phyloP scores from a whole-genome alignment of 1,140 invertebrate genomes.

The Drosophila kurseongensis region DNA sequence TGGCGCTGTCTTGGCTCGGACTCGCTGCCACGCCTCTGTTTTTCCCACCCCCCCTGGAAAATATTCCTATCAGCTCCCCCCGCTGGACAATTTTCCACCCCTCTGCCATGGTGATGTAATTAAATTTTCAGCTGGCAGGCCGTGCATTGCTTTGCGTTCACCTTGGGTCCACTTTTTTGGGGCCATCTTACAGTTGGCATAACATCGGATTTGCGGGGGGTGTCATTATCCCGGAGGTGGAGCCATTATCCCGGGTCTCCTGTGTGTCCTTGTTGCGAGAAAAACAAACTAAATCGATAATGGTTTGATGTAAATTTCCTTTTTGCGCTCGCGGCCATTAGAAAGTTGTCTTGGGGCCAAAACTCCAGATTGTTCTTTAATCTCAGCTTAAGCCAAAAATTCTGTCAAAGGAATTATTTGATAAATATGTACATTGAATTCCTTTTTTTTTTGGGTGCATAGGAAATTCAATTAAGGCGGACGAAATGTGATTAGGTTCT shows the following conservation, averaged over 20 bases:
- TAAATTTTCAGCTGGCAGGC: conserved; percentile 63
- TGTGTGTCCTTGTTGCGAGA: conserved; percentile 26
- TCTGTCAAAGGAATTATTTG: not conserved
- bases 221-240: not conserved
- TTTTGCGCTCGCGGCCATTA: conserved; percentile 13
- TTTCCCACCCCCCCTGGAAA: not conserved
- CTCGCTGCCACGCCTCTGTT: not conserved
- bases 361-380: conserved; percentile 11
- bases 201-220: conserved; percentile 19
- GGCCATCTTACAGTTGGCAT: not conserved
- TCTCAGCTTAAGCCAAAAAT: conserved; percentile 17
- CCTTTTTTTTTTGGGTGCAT: not conserved
- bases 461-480: not conserved
- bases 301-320: conserved; percentile 56
- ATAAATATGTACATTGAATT: too few relatives aligned
- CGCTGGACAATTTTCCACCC: not conserved
- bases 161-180: conserved; percentile 26
- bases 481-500: too few relatives aligned
- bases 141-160: conserved; percentile 47
- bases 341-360: conserved; percentile 13
- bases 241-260: conserved; percentile 21
- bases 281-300: conserved; percentile 69
- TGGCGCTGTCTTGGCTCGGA: conserved; percentile 51
- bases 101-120: conserved; percentile 63
- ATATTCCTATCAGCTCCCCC: not conserved